Conservation (phyloP, 2,888 invertebrate species). For the Steinernema scapterisci region DNA sequence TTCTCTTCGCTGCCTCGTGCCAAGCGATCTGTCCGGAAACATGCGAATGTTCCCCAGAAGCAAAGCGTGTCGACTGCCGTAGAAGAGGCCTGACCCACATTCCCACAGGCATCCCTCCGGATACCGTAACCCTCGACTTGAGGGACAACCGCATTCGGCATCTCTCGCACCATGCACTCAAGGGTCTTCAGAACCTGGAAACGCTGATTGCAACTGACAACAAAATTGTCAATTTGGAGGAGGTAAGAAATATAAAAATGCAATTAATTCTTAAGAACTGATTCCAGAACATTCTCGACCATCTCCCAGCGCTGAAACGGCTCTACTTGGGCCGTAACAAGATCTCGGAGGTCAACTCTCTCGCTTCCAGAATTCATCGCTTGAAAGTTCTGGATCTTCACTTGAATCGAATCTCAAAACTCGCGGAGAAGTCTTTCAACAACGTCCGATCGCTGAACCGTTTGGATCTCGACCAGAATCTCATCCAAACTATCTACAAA, state of each 20-base stretch:
- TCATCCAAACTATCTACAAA: slow-evolving; percentile 49
- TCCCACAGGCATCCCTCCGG: slow-evolving; percentile 5
- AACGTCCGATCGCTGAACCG: slow-evolving; percentile 37
- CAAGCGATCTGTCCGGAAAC: slow-evolving; percentile 29
- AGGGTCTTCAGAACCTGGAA: slow-evolving; percentile 38
- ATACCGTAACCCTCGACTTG: slow-evolving; percentile 36
- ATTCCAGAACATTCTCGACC: slow-evolving; percentile 59
- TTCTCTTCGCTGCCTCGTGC: background rate
- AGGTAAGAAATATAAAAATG: slow-evolving; percentile 36
- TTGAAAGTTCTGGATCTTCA: slow-evolving; percentile 44
- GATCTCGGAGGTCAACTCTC: slow-evolving; percentile 46
- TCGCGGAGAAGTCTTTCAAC: slow-evolving; percentile 40
- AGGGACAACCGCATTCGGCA: slow-evolving; percentile 37
- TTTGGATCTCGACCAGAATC: slow-evolving; percentile 50
- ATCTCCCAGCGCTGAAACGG: slow-evolving; percentile 47
- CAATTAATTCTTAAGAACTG: background rate
- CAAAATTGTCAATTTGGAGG: slow-evolving; percentile 42
- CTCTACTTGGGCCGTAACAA: slow-evolving; percentile 59
- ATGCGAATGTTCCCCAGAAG: slow-evolving; percentile 32
- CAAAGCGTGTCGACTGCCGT: slow-evolving; percentile 28
- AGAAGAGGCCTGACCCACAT: slow-evolving; percentile 1
- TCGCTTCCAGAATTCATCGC: slow-evolving; percentile 38
- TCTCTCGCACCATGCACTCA: slow-evolving; percentile 22
- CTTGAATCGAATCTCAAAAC: slow-evolving; percentile 40
- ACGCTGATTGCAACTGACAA: slow-evolving; percentile 43